Conservation (phyloP, 2,888 invertebrate genomes). For the Bombylius major region DNA sequence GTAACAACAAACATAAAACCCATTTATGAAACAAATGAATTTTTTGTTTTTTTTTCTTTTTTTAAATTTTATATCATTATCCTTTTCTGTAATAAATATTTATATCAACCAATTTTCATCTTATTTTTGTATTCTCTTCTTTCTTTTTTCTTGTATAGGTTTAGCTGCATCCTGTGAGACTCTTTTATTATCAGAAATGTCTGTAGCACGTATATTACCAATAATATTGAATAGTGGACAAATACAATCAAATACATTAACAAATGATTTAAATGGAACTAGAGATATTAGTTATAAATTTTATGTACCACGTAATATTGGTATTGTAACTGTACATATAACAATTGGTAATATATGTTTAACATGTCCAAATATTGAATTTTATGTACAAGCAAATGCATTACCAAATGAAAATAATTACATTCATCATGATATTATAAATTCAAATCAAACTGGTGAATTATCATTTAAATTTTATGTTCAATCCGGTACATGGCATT, state of each 20-base stretch:
- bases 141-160: slow-evolving; percentile 41
- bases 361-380: slow-evolving; percentile 34
- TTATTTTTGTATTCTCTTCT: slow-evolving; percentile 8
- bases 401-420: slow-evolving; percentile 42
- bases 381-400: slow-evolving; percentile 42
- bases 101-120: neutral
- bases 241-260: slow-evolving; percentile 25
- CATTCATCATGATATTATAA: slow-evolving; percentile 39
- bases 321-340: slow-evolving; percentile 28
- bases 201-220: slow-evolving; percentile 39
- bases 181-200: slow-evolving; percentile 49
- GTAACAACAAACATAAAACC: no score
- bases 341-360: slow-evolving; percentile 35
- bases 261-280: slow-evolving; percentile 22
- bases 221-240: slow-evolving; percentile 30
- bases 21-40: no score
- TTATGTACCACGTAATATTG: slow-evolving; percentile 35
- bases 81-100: no score
- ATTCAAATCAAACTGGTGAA: slow-evolving; percentile 36
- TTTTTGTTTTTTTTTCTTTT: no score
- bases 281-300: slow-evolving; percentile 40
- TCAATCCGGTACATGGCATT: slow-evolving; percentile 48
- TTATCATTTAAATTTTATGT: slow-evolving; percentile 41
- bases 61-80: no score
- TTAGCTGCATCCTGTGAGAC: slow-evolving; percentile 53